These are phyloP conservation scores for Noturus placidus DNA, from an alignment of 2,113 vertebrate genomes.

Conservation along the genomic window DNA sequence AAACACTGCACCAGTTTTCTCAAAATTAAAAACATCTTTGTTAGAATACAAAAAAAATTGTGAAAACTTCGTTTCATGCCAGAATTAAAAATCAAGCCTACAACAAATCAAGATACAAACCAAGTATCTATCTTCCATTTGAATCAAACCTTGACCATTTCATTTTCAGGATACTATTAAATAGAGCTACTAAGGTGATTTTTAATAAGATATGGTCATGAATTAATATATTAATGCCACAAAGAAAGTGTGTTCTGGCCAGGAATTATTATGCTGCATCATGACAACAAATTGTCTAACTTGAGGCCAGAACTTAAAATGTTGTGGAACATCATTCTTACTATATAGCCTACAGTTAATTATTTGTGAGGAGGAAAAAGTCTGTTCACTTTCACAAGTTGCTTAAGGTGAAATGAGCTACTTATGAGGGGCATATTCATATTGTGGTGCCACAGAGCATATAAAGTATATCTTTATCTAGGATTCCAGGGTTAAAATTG, in stretches of 20 bases:
- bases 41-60: not conserved
- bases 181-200: not conserved
- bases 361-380: not conserved
- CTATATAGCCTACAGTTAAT: not conserved
- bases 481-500: not conserved
- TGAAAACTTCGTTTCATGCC: not conserved
- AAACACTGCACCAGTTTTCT: not conserved
- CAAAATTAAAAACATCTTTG: not conserved
- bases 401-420: not conserved
- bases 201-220: not conserved
- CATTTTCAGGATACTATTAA: not conserved
- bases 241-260: not conserved
- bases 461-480: not conserved
- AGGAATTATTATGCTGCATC: not conserved
- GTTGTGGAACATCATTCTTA: not conserved
- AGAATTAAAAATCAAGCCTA: not conserved
- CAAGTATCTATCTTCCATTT: not conserved
- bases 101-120: too few species aligned
- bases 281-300: not conserved
- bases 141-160: not conserved
- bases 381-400: not conserved
- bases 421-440: not conserved
- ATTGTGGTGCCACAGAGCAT: not conserved
- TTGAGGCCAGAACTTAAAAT: not conserved
- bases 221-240: not conserved